phyloP scores from a whole-genome alignment of 2,113 vertebrate genomes.

The Calcarius ornatus region DNA sequence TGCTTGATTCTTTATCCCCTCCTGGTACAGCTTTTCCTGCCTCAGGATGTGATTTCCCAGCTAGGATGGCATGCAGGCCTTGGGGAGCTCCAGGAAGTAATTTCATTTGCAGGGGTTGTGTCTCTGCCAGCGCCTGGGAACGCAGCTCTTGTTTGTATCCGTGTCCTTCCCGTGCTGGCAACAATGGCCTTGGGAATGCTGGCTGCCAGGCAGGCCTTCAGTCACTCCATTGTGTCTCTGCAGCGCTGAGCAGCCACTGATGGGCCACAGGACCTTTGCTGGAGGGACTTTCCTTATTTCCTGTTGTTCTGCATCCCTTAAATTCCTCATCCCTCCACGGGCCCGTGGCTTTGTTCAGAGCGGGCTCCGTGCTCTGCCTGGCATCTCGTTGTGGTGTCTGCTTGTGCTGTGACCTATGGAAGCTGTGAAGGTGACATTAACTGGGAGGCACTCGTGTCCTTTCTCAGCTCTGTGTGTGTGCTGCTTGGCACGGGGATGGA shows the following conservation, averaged over 20 bases:
- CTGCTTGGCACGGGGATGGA: background rate
- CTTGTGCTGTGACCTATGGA: slow-evolving; percentile 11
- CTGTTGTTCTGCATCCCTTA: background rate
- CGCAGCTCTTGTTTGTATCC: background rate
- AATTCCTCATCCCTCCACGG: background rate
- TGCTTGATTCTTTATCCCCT: background rate
- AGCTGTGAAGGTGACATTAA: slow-evolving; percentile 60
- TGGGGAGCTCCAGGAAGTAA: background rate
- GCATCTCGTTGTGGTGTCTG: background rate
- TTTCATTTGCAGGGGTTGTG: background rate
- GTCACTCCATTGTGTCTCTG: background rate
- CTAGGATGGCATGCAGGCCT: background rate
- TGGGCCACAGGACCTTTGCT: background rate
- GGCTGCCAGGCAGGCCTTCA: background rate
- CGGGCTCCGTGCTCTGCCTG: background rate
- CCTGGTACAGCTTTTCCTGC: background rate
- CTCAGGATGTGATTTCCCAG: background rate
- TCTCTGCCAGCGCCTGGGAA: background rate
- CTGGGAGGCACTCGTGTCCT: background rate
- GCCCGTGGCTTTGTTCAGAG: background rate
- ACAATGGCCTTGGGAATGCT: background rate
- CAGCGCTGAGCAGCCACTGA: background rate
- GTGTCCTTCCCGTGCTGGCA: background rate
- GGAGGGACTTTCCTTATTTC: background rate
- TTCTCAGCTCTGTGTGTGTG: background rate